phyloP scores from a whole-genome alignment of 2,113 vertebrate species.

The Terrapene triunguis region DNA sequence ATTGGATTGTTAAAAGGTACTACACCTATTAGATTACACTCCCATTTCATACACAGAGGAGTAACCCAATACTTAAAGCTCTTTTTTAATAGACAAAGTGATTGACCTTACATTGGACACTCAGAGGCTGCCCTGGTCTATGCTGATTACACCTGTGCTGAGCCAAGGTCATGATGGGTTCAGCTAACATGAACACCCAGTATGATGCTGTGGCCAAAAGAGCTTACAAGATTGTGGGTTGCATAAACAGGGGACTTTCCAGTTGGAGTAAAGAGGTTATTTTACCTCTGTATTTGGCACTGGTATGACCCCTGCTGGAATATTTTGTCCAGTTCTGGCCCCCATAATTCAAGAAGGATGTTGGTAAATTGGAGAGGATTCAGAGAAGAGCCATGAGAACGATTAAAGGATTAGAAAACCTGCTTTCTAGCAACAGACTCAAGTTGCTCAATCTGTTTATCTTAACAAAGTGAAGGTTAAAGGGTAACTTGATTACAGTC shows the following conservation, averaged over 20 bases:
- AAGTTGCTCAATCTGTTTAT: neutral
- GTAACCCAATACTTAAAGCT: neutral
- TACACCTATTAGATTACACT: neutral
- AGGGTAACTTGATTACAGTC: neutral
- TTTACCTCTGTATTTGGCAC: neutral
- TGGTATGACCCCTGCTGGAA: neutral
- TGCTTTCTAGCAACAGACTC: neutral
- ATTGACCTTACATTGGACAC: neutral
- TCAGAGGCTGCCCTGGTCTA: neutral
- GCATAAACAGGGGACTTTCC: neutral
- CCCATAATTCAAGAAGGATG: neutral
- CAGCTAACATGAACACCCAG: neutral
- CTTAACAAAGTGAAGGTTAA: neutral
- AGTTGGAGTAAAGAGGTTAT: neutral
- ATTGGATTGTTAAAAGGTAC: conserved; percentile 24
- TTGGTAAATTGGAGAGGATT: neutral
- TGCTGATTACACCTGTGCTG: neutral
- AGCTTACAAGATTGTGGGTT: neutral
- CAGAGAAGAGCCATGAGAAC: neutral
- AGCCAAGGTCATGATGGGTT: neutral
- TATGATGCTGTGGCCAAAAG: neutral
- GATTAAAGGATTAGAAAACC: neutral
- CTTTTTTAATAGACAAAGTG: neutral
- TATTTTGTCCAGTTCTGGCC: neutral
- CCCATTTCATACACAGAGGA: neutral